Conservation (phyloP, 2,113 vertebrate species). For the Odocoileus virginianus region DNA sequence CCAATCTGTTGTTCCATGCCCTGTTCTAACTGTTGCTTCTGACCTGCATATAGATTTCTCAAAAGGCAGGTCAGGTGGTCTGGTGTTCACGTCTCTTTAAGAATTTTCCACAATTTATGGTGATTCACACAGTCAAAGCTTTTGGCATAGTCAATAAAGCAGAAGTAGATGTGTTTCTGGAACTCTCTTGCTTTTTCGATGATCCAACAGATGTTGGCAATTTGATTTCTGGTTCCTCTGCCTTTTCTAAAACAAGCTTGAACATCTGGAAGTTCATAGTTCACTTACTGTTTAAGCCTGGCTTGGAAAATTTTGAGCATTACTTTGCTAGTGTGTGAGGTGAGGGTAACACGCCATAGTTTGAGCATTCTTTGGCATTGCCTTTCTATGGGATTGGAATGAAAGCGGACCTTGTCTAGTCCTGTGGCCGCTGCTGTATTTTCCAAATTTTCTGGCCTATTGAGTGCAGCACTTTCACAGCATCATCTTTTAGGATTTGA, state of each 20-base stretch:
- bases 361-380: background rate
- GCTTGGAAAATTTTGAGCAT: background rate
- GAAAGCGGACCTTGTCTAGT: background rate
- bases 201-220: background rate
- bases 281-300: background rate
- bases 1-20: background rate
- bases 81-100: background rate
- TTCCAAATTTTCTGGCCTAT: background rate
- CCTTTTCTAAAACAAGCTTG: background rate
- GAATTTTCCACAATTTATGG: background rate
- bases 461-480: background rate
- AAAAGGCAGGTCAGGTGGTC: background rate
- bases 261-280: background rate
- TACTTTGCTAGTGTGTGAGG: background rate
- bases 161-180: background rate
- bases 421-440: fast-evolving
- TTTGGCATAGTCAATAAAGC: background rate
- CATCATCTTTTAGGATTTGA: background rate
- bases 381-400: background rate
- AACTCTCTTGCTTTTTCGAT: background rate
- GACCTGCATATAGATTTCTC: background rate
- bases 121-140: background rate
- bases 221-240: background rate
- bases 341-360: background rate
- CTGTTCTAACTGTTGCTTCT: background rate